Base-by-base conservation (phyloP, 2,113 vertebrate genomes). In the Aspiorhynchus laticeps region DNA sequence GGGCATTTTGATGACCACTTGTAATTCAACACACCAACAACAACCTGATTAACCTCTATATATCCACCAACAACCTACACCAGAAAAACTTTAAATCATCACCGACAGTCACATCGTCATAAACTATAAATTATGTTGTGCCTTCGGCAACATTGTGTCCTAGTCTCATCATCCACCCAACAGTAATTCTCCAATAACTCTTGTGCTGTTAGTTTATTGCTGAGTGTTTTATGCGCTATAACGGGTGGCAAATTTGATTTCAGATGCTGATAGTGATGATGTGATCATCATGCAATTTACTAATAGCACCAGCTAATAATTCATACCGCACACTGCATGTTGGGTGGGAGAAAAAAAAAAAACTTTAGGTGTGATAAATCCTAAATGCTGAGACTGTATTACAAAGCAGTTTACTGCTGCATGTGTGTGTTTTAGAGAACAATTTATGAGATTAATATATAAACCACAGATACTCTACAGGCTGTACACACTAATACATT, bases 271-370 rank as follows among this genome's bases (percentile, higher is more conserved):
- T 88, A 83, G 78, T 89, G 88, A 91, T 89, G 90, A 87, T 89
- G 90, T 89, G 86, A 88, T 91, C 88, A 91, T 88, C 87, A 88
- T 89, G 85, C 85, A 91, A 88, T 89, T 88, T 85, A 85, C 87
- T 89, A 88, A 91, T 87, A 91, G 88, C 80, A 81, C 76, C 19
- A 67, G 85, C 61, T 85, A 84, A 91, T 91, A 91, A 88, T 56
- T 91, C 85, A 88, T 51, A 28, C 38, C 56, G 71, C 86, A 51
- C 46, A 31, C 28, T 77, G 26, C 75, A 51, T 21, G 43, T 77
- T 51, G 75, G 43, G 4, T 51, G 4, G 46, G 10, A 33, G 2
- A 33, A 77, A 2, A 7, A 31, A 31, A 51, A 26, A 87, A 14
- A 86, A 43, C 5, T 28, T 46, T 10, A 82, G 69, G 78, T 81